Base-by-base conservation (phyloP, 2,888 invertebrate genomes). In the Lepidochitona cinerea region DNA sequence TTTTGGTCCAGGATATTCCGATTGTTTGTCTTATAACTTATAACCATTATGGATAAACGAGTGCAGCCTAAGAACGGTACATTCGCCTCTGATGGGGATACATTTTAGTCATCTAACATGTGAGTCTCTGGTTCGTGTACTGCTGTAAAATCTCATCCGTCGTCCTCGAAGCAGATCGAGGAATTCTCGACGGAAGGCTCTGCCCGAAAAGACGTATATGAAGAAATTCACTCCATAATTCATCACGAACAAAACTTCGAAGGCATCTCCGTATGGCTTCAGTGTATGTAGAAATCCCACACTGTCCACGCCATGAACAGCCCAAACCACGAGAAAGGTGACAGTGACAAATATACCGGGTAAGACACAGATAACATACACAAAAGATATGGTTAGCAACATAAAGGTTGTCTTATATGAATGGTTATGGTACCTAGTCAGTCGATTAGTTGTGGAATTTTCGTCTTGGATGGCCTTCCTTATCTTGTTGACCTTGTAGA, bases 151-250 rank as follows among this genome's bases (percentile, higher is more conserved):
- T 59, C 29, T 23, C 4, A 23, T 18, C 2, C 59, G 54, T 18
- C 23, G 26, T 29, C 59, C 26, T 2, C 33, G 71, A 49, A 84
- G 79, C 52, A 86, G 77, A 23, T 79, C 75, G 29, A 74, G 75
- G 52, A 87, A 75, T 53, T 85, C 86, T 68, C 77, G 78, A 23
- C 88, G 73, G 75, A 87, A 87, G 37, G 83, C 80, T 14, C 81
- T 80, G 5, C 86, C 87, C 3, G 85, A 86, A 36, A 88, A 71
- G 12, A 87, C 84, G 72, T 88, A 88, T 33, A 87, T 86, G 73
- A 83, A 87, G 77, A 88, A 88, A 70, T 88, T 88, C 0, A 75
- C 75, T 6, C 79, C 83, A 72, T 86, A 88, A 72, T 87, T 88
- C 0, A 86, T 53, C 26, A 83, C 79, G 0, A 85, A 84, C n/a